These are phyloP conservation scores for Eulemur coronatus DNA, from an alignment of 2,797 vertebrate species.

Conservation along the genomic window DNA sequence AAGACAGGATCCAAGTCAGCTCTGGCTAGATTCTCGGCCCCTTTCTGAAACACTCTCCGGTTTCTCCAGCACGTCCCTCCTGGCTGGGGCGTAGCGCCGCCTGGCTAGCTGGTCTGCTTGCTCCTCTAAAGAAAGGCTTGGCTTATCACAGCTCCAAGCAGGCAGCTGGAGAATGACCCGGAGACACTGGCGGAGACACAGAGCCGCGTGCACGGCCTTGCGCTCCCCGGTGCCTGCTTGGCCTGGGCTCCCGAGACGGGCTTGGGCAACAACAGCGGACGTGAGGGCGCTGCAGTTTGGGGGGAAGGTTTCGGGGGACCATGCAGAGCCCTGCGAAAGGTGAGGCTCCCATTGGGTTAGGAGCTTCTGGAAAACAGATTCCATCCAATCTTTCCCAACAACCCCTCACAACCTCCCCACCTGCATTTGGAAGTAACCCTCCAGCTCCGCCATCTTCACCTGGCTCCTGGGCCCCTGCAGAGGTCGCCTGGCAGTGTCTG, in stretches of 20 bases:
- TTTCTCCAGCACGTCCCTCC: fast-evolving
- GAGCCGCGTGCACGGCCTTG: background rate
- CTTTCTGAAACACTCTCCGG: background rate
- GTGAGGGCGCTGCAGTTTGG: no score
- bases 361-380: background rate
- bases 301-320: background rate
- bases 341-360: background rate
- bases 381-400: background rate
- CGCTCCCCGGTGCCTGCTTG: background rate
- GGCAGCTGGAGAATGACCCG: background rate
- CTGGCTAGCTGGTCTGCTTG: background rate
- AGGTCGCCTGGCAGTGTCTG: background rate
- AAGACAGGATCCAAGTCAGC: background rate
- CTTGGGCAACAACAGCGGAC: no score
- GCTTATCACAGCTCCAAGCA: background rate
- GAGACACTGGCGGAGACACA: background rate
- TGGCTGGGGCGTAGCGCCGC: fast-evolving
- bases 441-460: background rate
- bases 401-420: fast-evolving
- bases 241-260: background rate
- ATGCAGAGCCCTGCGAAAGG: background rate
- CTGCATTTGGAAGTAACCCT: background rate
- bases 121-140: background rate
- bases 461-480: background rate
- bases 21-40: background rate